Evolutionary conservation across 2,797 vertebrate genomes (phyloP).

Genomic region (Taenioides sp.): DNA sequence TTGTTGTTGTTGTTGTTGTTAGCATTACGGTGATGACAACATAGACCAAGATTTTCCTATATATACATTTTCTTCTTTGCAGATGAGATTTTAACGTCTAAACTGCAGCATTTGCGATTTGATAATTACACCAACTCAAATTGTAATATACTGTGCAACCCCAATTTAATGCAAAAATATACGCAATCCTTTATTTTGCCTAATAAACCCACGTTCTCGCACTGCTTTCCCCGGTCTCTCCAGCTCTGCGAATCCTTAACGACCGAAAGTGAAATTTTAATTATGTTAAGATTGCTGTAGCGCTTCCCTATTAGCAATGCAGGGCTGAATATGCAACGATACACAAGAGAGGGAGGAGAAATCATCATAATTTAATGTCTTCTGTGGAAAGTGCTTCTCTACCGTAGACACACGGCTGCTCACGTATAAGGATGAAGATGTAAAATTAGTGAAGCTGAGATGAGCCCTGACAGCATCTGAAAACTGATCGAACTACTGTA

Average conservation of each 20-base stretch:
- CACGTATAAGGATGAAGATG: constrained; percentile 39
- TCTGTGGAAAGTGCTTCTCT: constrained; percentile 47
- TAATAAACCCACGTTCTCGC: constrained; percentile 19
- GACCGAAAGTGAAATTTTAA: constrained; percentile 67
- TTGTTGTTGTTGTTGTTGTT: no score
- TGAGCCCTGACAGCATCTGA: constrained; percentile 33
- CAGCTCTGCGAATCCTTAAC: constrained; percentile 47
- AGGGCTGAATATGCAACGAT: constrained; percentile 67
- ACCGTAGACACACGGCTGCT: constrained; percentile 15
- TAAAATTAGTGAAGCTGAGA: constrained; percentile 47
- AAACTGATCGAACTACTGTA: constrained; percentile 21
- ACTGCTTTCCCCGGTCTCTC: constrained; percentile 18
- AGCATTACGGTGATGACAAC: no score
- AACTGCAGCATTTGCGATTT: no score
- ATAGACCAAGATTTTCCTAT: no score
- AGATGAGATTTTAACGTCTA: no score
- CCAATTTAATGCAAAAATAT: no score
- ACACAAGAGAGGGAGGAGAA: constrained; percentile 51
- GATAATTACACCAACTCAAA: no score
- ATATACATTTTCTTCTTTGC: no score
- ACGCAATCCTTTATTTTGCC: no score
- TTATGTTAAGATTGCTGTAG: constrained; percentile 64
- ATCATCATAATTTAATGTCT: constrained; percentile 66
- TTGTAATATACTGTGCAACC: no score
- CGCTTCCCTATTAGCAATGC: constrained; percentile 63